phyloP scores from a whole-genome alignment of 2,888 invertebrate genomes.

The Lithophane leautieri region DNA sequence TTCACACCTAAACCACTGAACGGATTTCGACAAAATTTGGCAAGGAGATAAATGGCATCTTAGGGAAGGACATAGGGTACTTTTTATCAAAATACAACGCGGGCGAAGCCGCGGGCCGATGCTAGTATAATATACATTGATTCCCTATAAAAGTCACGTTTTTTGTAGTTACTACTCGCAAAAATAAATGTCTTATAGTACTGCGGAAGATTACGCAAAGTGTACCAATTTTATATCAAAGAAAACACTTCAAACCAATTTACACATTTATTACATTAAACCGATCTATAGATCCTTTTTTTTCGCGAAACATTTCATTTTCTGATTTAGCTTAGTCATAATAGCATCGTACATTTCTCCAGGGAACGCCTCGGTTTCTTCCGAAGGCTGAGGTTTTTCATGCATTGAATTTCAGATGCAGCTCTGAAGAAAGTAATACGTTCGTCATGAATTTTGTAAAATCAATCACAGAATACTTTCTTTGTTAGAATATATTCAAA shows the following conservation, averaged over 20 bases:
- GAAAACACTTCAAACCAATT: conserved; percentile 1
- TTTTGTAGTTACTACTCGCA: no score
- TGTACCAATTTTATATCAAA: neutral
- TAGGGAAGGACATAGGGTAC: no score
- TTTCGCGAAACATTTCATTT: conserved; percentile 49
- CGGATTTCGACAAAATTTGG: no score
- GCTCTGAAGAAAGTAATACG: conserved; percentile 34
- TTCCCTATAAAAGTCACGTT: neutral
- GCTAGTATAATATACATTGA: no score
- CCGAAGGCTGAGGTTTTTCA: conserved; percentile 53
- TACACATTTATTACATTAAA: conserved; percentile 18
- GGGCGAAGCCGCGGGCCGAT: no score
- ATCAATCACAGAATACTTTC: conserved; percentile 38
- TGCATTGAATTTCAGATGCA: conserved; percentile 61
- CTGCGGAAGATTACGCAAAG: neutral
- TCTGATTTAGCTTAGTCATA: conserved; percentile 54
- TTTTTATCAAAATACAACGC: no score
- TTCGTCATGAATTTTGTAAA: conserved; percentile 56
- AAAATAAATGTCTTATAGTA: neutral
- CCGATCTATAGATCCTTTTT: conserved; percentile 12
- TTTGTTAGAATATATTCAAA: neutral
- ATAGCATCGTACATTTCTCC: conserved; percentile 55
- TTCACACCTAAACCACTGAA: no score
- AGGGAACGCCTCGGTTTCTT: conserved; percentile 45
- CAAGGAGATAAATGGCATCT: no score